phyloP scores from a whole-genome alignment of 35 echinoderm and acorn worm species.

The Stichopus chloronotus region DNA sequence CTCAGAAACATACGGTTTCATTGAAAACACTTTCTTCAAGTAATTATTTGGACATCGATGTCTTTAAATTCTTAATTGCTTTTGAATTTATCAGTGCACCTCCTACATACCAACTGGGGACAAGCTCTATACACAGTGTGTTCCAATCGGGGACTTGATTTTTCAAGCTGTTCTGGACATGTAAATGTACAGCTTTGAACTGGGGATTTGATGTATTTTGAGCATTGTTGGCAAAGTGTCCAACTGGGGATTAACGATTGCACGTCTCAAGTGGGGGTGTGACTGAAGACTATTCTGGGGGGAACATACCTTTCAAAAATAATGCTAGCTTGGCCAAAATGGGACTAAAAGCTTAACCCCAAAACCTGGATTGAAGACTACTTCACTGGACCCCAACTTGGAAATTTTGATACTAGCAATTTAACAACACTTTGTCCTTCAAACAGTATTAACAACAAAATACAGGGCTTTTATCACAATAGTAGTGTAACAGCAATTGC shows the following conservation, averaged over 20 bases:
- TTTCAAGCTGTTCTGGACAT: no score
- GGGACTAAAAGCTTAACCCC: no score
- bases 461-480: no score
- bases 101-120: background rate
- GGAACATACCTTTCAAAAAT: no score
- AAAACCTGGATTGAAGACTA: no score
- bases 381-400: no score
- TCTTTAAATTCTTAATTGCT: background rate
- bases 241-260: background rate
- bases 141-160: background rate
- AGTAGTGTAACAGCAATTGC: no score
- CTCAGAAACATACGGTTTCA: background rate
- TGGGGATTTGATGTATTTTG: background rate
- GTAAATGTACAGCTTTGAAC: background rate
- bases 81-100: background rate
- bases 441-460: no score
- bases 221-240: background rate
- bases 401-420: no score
- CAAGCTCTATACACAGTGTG: background rate
- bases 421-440: no score
- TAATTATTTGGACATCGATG: background rate
- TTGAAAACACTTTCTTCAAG: background rate
- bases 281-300: no score
- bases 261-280: background rate
- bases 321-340: no score